Conservation (phyloP, 2,113 vertebrate species). For the Atherinomorus stipes region DNA sequence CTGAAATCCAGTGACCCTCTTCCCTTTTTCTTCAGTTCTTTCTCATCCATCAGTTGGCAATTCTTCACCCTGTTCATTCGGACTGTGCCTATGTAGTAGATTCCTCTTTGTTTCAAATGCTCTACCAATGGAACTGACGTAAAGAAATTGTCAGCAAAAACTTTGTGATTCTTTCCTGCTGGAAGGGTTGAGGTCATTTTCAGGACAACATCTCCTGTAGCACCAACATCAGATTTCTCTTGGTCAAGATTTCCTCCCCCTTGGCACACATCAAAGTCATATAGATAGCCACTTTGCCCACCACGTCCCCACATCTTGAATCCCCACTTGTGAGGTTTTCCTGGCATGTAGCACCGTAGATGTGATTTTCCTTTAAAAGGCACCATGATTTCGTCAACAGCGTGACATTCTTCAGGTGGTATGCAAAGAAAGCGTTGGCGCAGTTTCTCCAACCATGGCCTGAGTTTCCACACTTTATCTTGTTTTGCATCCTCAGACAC, state of each 20-base stretch:
- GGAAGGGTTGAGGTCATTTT: too few species aligned
- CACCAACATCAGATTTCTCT: too few species aligned
- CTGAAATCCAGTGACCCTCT: conserved; percentile 7
- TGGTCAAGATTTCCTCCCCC: not conserved
- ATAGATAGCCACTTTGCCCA: conserved; percentile 16
- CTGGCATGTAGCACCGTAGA: too few species aligned
- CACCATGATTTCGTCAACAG: too few species aligned
- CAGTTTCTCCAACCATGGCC: not conserved
- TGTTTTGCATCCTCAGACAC: conserved; percentile 9
- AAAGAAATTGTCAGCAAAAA: too few species aligned
- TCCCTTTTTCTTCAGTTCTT: not conserved
- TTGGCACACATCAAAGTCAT: conserved; percentile 23
- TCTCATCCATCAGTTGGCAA: not conserved
- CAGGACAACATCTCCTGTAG: too few species aligned
- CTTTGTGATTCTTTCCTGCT: too few species aligned
- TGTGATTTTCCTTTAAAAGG: conserved; percentile 9
- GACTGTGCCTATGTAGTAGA: too few species aligned
- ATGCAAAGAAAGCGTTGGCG: not conserved
- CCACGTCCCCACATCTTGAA: too few species aligned
- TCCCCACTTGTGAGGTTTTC: conserved; percentile 1
- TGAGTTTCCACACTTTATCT: conserved; percentile 1
- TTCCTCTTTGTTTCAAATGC: too few species aligned
- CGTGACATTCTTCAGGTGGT: conserved; percentile 5
- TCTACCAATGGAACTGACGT: too few species aligned
- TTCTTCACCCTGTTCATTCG: too few species aligned